phyloP scores from a whole-genome alignment of 2,113 vertebrate species.

The Thunnus maccoyii region DNA sequence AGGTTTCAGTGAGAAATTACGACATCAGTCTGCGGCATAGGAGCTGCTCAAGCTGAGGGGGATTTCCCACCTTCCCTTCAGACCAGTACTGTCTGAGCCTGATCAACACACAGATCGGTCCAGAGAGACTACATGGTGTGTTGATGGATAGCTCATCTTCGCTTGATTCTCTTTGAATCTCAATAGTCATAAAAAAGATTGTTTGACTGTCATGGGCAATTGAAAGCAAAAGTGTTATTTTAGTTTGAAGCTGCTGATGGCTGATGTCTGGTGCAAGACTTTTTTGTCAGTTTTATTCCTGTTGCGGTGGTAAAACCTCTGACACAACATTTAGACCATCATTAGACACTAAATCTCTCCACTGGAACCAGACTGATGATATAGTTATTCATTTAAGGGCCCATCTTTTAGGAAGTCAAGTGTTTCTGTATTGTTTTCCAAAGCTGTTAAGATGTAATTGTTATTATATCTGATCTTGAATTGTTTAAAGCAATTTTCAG shows the following conservation, averaged over 20 bases:
- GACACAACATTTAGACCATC: neutral
- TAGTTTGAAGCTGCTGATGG: neutral
- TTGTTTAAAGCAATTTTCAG: no score
- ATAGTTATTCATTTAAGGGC: neutral
- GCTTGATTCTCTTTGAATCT: slow-evolving; percentile 44
- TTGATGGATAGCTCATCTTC: slow-evolving; percentile 25
- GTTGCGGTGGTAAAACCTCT: neutral
- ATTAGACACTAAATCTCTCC: neutral
- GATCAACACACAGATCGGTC: slow-evolving; percentile 42
- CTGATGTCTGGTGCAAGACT: neutral
- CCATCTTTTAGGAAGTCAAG: neutral
- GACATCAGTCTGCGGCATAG: slow-evolving; percentile 56
- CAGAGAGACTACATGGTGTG: slow-evolving; percentile 8
- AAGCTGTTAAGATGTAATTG: no score
- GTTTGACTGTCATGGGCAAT: slow-evolving; percentile 5
- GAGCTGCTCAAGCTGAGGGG: slow-evolving; percentile 55
- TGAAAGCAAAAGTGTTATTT: neutral
- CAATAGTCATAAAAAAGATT: neutral
- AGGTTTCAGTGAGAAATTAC: slow-evolving; percentile 72
- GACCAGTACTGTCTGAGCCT: slow-evolving; percentile 50
- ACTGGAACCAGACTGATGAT: no score
- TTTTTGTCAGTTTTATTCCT: neutral
- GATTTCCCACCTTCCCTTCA: slow-evolving; percentile 70
- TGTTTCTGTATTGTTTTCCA: neutral
- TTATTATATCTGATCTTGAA: no score